Base-by-base conservation (phyloP, 2,113 vertebrate species). In the Saimiri boliviensis region DNA sequence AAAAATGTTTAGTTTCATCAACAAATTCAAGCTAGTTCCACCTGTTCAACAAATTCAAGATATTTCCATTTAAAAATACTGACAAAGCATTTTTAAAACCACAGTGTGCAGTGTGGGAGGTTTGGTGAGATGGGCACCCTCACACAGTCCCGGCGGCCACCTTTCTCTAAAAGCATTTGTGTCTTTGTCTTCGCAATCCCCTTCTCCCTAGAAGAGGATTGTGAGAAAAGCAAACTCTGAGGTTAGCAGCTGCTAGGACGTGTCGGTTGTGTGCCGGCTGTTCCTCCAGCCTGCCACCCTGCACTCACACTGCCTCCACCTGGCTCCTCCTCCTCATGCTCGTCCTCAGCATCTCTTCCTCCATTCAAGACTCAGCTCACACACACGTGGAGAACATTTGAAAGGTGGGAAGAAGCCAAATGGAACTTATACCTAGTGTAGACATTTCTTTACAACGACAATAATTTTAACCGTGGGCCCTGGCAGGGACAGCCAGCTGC, bases 281-380 rank as follows among this genome's bases (percentile, higher is more conserved):
- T 56, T 89, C 37, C 81, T 30, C 58, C 58, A 60, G 6, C 10
- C 58, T 13, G 58, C 25, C 27, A 10, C 56, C 35, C 58, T 25
- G 1, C 40, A 1, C 74, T 14, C 19, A 4, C 60, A 0, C 49
- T 4, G 45, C 56, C 37, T 58, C 70, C 30, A 4, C 63, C 56
- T 23, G 42, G 85, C 19, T 32, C 37, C n/a, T 70, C 71, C 63
- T 2, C 0, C 82, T 70, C 60, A 6, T 52, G 49, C 73, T 85
- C 27, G n/a, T 54, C 81, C 76, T 73, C 47, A 56, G 49, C 63
- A 37, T 25, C 35, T 89, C 77, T 30, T 71, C 32, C 54, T 63
- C 21, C 79, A 80, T 95, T 80, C 20, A 27, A 95, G 86, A 42
- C 52, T 82, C 21, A 49, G 66, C 40, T 93, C 74, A 52, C 42